Conservation (phyloP, 2,888 invertebrate species). For the Tenthredo scrophulariae region DNA sequence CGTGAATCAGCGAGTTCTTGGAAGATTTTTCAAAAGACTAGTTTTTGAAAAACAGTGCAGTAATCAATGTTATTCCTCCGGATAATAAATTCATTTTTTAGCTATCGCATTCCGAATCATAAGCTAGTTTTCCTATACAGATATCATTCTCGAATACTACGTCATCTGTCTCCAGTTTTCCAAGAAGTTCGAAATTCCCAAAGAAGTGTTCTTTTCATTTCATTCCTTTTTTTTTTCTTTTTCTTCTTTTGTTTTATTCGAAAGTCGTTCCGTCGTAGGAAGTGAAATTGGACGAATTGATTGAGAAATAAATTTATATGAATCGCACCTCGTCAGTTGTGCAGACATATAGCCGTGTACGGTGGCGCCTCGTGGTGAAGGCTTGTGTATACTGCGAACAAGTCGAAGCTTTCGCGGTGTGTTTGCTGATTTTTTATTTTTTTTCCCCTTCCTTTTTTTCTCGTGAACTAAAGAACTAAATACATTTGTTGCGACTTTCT, state of each 20-base stretch:
- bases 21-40: background rate
- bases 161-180: background rate
- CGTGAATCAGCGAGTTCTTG: background rate
- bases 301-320: conserved; percentile 20
- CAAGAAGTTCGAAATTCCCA: background rate
- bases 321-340: background rate
- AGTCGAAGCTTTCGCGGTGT: conserved; percentile 2
- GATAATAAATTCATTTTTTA: background rate
- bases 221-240: background rate
- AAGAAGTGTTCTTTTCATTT: background rate
- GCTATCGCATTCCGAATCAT: background rate
- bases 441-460: background rate
- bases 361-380: conserved; percentile 38
- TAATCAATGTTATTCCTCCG: background rate
- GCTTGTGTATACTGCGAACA: background rate
- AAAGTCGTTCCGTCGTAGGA: background rate
- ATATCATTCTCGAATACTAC: background rate
- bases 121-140: background rate
- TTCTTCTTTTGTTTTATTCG: background rate
- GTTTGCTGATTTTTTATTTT: background rate
- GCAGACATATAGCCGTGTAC: background rate
- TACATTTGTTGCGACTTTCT: background rate
- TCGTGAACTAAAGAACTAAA: background rate
- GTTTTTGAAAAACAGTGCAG: background rate
- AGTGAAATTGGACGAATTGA: background rate